Conservation (phyloP, 2,113 vertebrate genomes). For the Psilopogon haemacephalus region DNA sequence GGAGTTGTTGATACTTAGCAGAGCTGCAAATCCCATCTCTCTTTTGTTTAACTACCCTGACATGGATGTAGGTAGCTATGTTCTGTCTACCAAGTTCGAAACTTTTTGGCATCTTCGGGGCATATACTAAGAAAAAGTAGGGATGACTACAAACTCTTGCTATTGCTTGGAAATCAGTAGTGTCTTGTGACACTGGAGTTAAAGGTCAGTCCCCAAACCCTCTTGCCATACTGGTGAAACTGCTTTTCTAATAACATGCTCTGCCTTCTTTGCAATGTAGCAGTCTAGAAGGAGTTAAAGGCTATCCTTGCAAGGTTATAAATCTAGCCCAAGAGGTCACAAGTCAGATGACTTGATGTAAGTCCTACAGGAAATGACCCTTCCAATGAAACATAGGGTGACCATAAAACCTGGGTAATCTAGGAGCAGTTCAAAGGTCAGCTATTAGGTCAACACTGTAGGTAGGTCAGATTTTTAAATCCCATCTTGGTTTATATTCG, state of each 20-base stretch:
- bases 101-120: not conserved
- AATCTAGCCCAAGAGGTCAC: conserved; percentile 43
- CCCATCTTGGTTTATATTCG: not conserved
- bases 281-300: conserved; percentile 9
- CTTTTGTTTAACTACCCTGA: not conserved
- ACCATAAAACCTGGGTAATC: not conserved
- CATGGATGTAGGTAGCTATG: not conserved
- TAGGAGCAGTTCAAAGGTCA: conserved; percentile 8
- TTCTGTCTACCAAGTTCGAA: not conserved
- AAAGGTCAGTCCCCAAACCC: not conserved
- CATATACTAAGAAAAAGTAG: not conserved
- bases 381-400: conserved; percentile 16
- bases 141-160: not conserved
- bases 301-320: conserved; percentile 34
- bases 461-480: conserved; percentile 5
- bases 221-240: not conserved
- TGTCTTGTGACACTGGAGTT: not conserved
- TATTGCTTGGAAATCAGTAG: not conserved
- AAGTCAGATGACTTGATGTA: conserved; percentile 32
- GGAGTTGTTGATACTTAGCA: not conserved
- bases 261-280: not conserved
- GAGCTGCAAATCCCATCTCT: not conserved
- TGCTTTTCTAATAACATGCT: not conserved
- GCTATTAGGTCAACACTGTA: not conserved
- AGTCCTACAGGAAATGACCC: conserved; percentile 49